Percentiles rank a stretch among this genome's conserved stretches.
phyloP scores from a whole-genome alignment of 2,113 vertebrate genomes.

The Columba janthina region DNA sequence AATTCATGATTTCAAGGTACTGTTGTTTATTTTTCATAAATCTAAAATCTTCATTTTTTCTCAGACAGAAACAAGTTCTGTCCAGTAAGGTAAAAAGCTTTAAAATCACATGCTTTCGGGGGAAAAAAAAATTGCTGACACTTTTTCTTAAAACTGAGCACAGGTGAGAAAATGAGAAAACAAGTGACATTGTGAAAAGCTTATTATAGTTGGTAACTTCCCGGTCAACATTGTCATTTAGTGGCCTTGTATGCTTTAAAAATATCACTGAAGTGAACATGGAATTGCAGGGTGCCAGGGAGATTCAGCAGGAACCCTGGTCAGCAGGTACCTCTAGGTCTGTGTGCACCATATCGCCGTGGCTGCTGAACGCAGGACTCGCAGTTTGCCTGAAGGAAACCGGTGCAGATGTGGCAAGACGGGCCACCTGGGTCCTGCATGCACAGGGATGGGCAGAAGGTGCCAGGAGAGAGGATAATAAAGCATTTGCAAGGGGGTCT shows the following conservation, averaged over 20 bases:
- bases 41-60: not conserved
- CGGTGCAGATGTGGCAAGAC: fast-evolving
- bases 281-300: not conserved
- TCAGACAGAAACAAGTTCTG: not conserved
- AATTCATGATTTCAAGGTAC: slow-evolving; percentile 83
- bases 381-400: not conserved
- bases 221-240: not conserved
- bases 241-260: not conserved
- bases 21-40: not conserved
- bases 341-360: not conserved
- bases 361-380: not conserved
- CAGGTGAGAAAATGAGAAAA: not conserved
- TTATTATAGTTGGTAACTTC: not conserved
- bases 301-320: not conserved
- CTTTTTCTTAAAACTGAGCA: not conserved
- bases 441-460: not conserved
- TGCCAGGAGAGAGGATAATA: not conserved
- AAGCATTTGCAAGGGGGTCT: not conserved
- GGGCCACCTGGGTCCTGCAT: not conserved
- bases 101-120: not conserved
- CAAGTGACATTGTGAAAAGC: not conserved
- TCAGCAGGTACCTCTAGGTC: not conserved
- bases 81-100: not conserved
- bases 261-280: not conserved
- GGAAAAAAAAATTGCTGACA: not conserved